Evolutionary conservation across 2,888 invertebrate species (phyloP), one percentile per base, ranked within the genome.

Genomic region (Pollenia amentaria): DNA sequence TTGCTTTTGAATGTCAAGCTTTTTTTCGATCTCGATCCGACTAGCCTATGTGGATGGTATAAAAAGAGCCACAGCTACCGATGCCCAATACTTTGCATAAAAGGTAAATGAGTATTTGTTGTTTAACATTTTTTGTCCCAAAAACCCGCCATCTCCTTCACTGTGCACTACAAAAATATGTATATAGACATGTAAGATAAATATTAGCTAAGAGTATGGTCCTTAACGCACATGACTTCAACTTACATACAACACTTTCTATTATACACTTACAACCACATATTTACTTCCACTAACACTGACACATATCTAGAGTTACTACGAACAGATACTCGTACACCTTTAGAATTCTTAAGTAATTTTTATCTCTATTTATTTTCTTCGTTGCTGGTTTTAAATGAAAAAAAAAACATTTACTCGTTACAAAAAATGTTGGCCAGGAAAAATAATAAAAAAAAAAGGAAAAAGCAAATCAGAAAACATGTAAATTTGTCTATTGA

Each of bases 291-390:
- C 11, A 65, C 60, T 10, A 9, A 42, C 14, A 57, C 51, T 16
- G 16, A 7, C 51, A 57, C 70, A 69, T 42, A 14, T 40, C 8
- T 62, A 8, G 11, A 38, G n/a, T 53, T 46, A 51, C 72, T 76
- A 18, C 14, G 42, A 65, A 55, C 14, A 51, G 38, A 38, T 18
- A 18, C 48, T 29, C 51, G 72, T 67, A 76, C 79, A 80, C 76
- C 60, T 83, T 79, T 18, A 12, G 72, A 76, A 83, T 84, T 2
- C 55, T 60, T 67, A 80, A 83, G 60, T 40, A 40, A 57, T 60
- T 53, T 67, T 29, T 60, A 67, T 10, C 7, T 64, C 64, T 57
- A 38, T n/a, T 38, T n/a, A 0, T 7, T 57, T 7, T 73, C 57
- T 55, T 51, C n/a, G n/a, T n/a, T 75, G 53, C 72, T 60, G 38